Conservation (phyloP, 2,113 vertebrate genomes). For the Polypterus senegalus region DNA sequence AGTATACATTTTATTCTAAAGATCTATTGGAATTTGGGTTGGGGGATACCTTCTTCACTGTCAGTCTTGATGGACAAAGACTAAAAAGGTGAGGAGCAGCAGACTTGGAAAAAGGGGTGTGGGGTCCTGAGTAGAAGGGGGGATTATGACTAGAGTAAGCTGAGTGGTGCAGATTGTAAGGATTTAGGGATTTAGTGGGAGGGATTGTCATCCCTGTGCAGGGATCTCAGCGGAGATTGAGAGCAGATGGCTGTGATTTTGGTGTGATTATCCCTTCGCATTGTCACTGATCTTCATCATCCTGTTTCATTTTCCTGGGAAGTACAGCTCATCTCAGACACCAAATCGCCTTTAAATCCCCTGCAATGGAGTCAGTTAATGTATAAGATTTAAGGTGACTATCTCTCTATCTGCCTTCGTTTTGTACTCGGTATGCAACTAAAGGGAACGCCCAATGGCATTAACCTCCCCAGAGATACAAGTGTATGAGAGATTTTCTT, state of each 20-base stretch:
- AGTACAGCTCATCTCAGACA: constrained; percentile 36
- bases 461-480: constrained; percentile 24
- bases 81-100: background rate
- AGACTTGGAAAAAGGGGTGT: constrained; percentile 1
- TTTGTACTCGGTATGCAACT: constrained; percentile 10
- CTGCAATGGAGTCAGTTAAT: constrained; percentile 34
- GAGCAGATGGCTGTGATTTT: constrained; percentile 62
- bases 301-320: constrained; percentile 48
- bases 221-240: constrained; percentile 52
- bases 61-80: no score
- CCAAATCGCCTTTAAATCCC: constrained; percentile 37
- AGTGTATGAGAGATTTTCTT: constrained; percentile 29
- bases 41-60: background rate
- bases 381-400: constrained; percentile 35
- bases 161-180: constrained; percentile 42
- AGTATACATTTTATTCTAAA: no score
- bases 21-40: background rate
- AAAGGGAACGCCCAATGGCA: constrained; percentile 28
- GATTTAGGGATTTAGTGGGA: constrained; percentile 61
- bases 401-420: constrained; percentile 8
- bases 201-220: constrained; percentile 41
- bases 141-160: constrained; percentile 43
- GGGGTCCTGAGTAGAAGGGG: background rate
- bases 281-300: constrained; percentile 50
- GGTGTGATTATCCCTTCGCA: constrained; percentile 44